Conservation (phyloP, 2,888 invertebrate genomes). For the Cyaniris semiargus region DNA sequence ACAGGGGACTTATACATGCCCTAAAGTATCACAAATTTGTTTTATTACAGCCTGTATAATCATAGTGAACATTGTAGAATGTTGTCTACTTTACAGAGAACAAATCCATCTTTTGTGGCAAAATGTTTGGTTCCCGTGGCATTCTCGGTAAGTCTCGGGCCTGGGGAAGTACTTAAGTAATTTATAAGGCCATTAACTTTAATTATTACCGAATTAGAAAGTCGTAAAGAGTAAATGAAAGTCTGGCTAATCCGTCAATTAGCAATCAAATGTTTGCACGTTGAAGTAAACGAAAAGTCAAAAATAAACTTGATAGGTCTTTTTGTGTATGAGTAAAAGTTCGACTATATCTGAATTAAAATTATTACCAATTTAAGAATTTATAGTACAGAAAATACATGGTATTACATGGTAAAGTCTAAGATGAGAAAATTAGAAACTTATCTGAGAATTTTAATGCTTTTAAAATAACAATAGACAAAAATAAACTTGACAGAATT, state of each 20-base stretch:
- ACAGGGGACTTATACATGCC: no score
- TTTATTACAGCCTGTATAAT: not conserved
- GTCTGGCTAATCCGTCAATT: conserved; percentile 18
- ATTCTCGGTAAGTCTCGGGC: not conserved
- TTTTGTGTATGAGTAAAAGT: not conserved
- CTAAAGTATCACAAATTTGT: no score
- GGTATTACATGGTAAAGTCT: no score
- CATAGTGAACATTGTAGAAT: not conserved
- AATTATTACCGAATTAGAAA: not conserved
- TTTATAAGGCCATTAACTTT: not conserved
- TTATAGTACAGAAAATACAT: no score
- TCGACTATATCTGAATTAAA: no score
- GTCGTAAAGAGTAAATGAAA: conserved; percentile 5
- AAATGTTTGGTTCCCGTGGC: not conserved
- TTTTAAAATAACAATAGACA: not conserved
- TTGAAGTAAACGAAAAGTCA: not conserved
- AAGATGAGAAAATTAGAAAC: not conserved
- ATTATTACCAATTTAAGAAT: no score
- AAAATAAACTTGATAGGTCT: not conserved
- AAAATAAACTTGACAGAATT: not conserved
- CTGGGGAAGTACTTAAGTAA: not conserved
- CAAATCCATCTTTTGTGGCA: not conserved
- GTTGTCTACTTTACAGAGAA: not conserved
- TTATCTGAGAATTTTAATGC: not conserved
- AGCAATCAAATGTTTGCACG: conserved; percentile 13